These are phyloP conservation scores for Conus canariensis DNA, from an alignment of 2,888 invertebrate genomes.

Conservation along the genomic window DNA sequence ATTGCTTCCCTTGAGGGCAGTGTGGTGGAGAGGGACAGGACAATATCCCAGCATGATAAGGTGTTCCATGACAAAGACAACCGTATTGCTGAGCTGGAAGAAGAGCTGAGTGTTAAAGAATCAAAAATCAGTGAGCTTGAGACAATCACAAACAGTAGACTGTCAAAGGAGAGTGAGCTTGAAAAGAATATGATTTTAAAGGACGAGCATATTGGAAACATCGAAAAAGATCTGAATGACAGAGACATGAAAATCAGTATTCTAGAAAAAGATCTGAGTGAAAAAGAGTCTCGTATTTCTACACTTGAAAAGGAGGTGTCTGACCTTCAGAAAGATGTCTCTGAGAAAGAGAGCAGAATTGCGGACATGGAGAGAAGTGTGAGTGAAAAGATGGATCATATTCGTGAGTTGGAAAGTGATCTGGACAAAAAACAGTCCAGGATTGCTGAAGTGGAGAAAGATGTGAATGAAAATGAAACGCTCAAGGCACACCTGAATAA, in stretches of 20 bases:
- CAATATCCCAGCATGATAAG: slow-evolving; percentile 20
- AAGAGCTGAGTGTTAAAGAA: not conserved
- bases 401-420: slow-evolving; percentile 35
- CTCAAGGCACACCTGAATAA: slow-evolving; percentile 39
- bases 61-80: slow-evolving; percentile 36
- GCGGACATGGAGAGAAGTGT: slow-evolving; percentile 30
- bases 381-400: slow-evolving; percentile 37
- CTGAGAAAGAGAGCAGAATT: slow-evolving; percentile 56
- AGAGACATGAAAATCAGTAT: slow-evolving; percentile 26
- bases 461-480: slow-evolving; percentile 57
- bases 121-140: slow-evolving; percentile 19
- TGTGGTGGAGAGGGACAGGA: slow-evolving; percentile 53
- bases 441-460: slow-evolving; percentile 37
- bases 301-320: slow-evolving; percentile 15
- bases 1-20: slow-evolving; percentile 55
- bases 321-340: slow-evolving; percentile 42
- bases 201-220: not conserved
- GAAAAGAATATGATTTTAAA: not conserved
- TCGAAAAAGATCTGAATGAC: slow-evolving; percentile 25
- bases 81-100: not conserved
- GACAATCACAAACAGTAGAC: slow-evolving; percentile 53
- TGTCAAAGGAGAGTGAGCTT: slow-evolving; percentile 44
- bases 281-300: not conserved
- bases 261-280: slow-evolving; percentile 33
- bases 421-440: slow-evolving; percentile 22